These are phyloP conservation scores for Nebria ingens DNA, from an alignment of 1,140 invertebrate species.

Conservation along the genomic window DNA sequence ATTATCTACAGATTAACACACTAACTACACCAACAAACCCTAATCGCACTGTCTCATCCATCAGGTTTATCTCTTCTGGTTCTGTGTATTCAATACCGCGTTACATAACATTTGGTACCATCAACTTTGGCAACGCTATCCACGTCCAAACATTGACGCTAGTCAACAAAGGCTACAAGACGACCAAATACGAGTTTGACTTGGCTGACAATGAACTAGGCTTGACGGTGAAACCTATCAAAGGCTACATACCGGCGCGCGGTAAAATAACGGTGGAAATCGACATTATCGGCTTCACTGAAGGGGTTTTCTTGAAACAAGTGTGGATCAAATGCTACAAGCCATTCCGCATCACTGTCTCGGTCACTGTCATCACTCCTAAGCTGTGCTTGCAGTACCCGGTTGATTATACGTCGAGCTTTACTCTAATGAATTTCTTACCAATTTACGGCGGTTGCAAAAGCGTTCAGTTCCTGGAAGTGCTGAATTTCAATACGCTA, in stretches of 20 bases:
- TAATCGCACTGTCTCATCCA: too few relatives aligned
- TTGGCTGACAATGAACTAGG: slow-evolving; percentile 23
- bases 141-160: slow-evolving; percentile 22
- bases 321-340: slow-evolving; percentile 28
- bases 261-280: slow-evolving; percentile 19
- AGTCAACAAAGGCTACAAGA: slow-evolving; percentile 25
- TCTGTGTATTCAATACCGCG: slow-evolving; percentile 19
- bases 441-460: background rate
- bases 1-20: background rate
- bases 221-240: slow-evolving; percentile 24
- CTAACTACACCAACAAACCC: too few relatives aligned
- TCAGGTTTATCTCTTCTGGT: background rate
- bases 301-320: slow-evolving; percentile 26
- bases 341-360: slow-evolving; percentile 24
- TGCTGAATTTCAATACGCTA: background rate
- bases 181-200: slow-evolving; percentile 29
- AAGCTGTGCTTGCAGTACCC: slow-evolving; percentile 13
- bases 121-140: slow-evolving; percentile 25
- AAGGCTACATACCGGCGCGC: slow-evolving; percentile 24
- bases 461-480: background rate
- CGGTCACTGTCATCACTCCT: slow-evolving; percentile 25
- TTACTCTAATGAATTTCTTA: slow-evolving; percentile 30
- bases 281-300: slow-evolving; percentile 21
- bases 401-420: slow-evolving; percentile 18
- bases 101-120: slow-evolving; percentile 27